Conservation (phyloP, 1,140 invertebrate species). For the Ephestia elutella region DNA sequence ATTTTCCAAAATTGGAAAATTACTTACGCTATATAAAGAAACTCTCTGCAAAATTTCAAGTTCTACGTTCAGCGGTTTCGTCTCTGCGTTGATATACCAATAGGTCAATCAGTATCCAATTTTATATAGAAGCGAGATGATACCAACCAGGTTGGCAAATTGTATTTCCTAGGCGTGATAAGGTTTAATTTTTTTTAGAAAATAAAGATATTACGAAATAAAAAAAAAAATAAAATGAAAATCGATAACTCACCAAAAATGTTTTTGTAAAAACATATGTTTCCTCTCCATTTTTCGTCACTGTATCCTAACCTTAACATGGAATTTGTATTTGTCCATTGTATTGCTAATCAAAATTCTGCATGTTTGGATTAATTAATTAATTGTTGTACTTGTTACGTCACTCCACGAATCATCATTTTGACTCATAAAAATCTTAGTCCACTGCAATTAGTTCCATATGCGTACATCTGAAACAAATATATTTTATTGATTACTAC, state of each 20-base stretch:
- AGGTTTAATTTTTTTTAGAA: too few species aligned
- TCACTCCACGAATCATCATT: slow-evolving; percentile 30
- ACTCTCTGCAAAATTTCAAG: too few species aligned
- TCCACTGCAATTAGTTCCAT: background rate
- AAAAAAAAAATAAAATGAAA: background rate
- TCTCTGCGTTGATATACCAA: too few species aligned
- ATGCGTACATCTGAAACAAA: slow-evolving; percentile 1
- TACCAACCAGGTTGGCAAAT: too few species aligned
- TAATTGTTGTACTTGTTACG: slow-evolving; percentile 21
- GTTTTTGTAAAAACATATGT: slow-evolving; percentile 26
- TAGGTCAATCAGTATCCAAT: too few species aligned
- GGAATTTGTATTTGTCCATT: slow-evolving; percentile 27
- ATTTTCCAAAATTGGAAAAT: too few species aligned
- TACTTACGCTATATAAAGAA: too few species aligned
- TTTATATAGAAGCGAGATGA: too few species aligned
- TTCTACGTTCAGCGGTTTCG: too few species aligned
- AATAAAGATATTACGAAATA: too few species aligned
- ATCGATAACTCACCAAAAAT: slow-evolving; percentile 44
- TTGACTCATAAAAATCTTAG: background rate
- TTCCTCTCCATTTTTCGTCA: slow-evolving; percentile 37
- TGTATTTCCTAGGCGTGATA: too few species aligned
- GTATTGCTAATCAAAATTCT: slow-evolving; percentile 16
- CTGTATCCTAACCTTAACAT: slow-evolving; percentile 19
- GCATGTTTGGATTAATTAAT: background rate
- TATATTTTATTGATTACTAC: too few species aligned